Percentiles rank a stretch among this genome's conserved stretches.
Conservation (phyloP, 1,140 invertebrate genomes). For the Drosophila busckii region DNA sequence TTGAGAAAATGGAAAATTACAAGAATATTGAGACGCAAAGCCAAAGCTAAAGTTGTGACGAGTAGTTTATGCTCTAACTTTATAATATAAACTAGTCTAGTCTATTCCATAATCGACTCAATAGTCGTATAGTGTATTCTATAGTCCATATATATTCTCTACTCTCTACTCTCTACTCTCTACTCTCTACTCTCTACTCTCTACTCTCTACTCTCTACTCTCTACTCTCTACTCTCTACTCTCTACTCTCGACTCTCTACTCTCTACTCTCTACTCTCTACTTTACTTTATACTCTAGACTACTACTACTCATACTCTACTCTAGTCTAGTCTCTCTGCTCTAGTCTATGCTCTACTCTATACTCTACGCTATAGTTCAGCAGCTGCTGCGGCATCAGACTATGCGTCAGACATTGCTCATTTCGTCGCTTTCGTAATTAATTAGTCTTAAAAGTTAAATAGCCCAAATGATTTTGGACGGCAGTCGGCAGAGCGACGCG, state of each 20-base stretch:
- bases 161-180: no score
- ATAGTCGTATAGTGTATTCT: no score
- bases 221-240: no score
- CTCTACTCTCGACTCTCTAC: neutral
- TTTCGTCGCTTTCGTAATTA: conserved; percentile 77
- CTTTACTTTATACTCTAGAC: no score
- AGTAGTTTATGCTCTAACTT: no score
- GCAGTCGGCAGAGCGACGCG: conserved; percentile 18
- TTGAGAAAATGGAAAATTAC: conserved; percentile 60
- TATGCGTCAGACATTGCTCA: conserved; percentile 61
- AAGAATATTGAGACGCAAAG: conserved; percentile 14
- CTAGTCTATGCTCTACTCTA: neutral
- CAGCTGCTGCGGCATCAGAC: neutral
- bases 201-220: no score
- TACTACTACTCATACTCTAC: no score
- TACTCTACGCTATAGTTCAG: neutral
- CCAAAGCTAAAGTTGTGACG: conserved; percentile 22
- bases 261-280: neutral
- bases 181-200: no score
- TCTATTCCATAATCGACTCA: no score
- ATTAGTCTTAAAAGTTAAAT: conserved; percentile 78
- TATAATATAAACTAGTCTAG: no score
- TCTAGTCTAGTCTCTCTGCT: neutral
- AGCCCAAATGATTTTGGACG: conserved; percentile 75
- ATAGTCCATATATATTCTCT: no score